Base-by-base conservation (phyloP, 2,888 invertebrate genomes). In the Molanna angustata region DNA sequence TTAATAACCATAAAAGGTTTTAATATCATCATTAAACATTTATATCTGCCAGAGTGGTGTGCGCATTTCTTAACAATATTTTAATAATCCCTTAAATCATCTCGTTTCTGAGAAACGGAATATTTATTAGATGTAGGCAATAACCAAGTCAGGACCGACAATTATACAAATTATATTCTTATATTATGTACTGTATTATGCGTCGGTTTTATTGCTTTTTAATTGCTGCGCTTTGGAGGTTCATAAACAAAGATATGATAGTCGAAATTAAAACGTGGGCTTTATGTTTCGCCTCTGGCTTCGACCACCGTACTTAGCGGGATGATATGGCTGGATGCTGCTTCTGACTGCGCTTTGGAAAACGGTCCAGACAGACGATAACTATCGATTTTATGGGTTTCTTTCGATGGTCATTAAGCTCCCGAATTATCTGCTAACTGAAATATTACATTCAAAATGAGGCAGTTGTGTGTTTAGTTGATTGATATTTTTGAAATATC, bases 161-260 rank as follows among this genome's bases (percentile, higher is more conserved):
- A 57, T 57, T 57, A 54, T 48, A 47, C 21, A 40, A 56, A 56
- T 50, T 48, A 56, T 56, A 51, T 40, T 52, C 45, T 14, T 49
- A 33, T 37, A n/a, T n/a, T n/a, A n/a, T n/a, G 57, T 54, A 57
- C 54, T 54, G n/a, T n/a, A n/a, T 54, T 54, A 52, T 57, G 54
- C 52, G 37, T 45, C 48, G 27, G 49, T 57, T 57, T 57, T 57
- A 57, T 57, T 37, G 46, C 49, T 48, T 52, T 58, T 58, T 58
- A 58, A 58, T 58, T 58, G 58, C 53, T 44, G 33, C 50, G 35
- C 53, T 54, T 51, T 42, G 51, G 32, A 46, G n/a, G 27, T 32
- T 47, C 57, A 44, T 51, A 57, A 54, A 57, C 51, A 49, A 51
- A 47, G 22, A 43, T 35, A 51, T 54, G 51, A 54, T 57, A 54